phyloP scores from a whole-genome alignment of 2,888 invertebrate genomes.

The Zaprionus lineosus region DNA sequence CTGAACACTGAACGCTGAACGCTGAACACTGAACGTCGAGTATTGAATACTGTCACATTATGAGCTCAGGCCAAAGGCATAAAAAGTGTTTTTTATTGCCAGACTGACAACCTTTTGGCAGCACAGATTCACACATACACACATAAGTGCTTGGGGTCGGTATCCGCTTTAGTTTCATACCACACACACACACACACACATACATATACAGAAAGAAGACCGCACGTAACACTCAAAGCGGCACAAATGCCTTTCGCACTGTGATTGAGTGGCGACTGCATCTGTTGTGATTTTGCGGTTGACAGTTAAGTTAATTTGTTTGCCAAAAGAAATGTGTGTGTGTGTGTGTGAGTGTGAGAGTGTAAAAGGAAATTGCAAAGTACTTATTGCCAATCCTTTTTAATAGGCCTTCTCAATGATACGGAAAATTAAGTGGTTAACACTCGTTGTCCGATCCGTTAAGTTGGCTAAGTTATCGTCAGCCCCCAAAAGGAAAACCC shows the following conservation, averaged over 20 bases:
- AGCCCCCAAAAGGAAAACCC: background rate
- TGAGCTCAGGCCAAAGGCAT: constrained; percentile 48
- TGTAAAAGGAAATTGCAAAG: constrained; percentile 12
- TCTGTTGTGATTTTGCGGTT: constrained; percentile 75
- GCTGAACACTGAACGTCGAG: constrained; percentile 13
- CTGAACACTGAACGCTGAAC: too few relatives aligned
- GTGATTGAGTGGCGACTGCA: constrained; percentile 70
- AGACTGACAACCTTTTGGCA: constrained; percentile 48
- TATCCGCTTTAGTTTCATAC: constrained; percentile 46
- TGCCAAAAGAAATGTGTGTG: constrained; percentile 30
- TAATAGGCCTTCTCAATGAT: constrained; percentile 65
- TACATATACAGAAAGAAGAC: constrained; percentile 13
- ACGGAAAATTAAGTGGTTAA: constrained; percentile 72
- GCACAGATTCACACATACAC: constrained; percentile 4
- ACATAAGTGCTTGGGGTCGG: constrained; percentile 40
- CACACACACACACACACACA: constrained; percentile 24
- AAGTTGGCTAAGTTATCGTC: constrained; percentile 1
- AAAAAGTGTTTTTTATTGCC: constrained; percentile 60
- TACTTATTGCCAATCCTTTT: constrained; percentile 53
- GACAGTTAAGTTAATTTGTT: constrained; percentile 71
- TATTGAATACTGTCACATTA: constrained; percentile 56
- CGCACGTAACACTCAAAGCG: constrained; percentile 55
- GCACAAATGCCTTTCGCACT: constrained; percentile 49
- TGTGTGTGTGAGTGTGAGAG: background rate
- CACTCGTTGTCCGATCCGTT: constrained; percentile 38